These are phyloP conservation scores for Notamacropus eugenii DNA, from an alignment of 2,797 vertebrate genomes.

Conservation along the genomic window DNA sequence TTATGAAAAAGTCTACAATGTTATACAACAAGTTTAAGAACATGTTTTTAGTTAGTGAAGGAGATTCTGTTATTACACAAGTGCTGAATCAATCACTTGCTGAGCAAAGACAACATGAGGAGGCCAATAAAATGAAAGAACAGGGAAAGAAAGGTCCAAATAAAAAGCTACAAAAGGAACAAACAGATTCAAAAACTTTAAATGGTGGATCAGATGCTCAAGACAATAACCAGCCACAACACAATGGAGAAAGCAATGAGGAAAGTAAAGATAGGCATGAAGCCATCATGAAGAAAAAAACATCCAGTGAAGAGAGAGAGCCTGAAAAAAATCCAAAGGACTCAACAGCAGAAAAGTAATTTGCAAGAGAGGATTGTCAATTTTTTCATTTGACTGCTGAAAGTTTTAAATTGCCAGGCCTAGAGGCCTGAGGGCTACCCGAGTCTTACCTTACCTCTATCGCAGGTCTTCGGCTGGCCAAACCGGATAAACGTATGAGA, in stretches of 20 bases:
- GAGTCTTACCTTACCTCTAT: no score
- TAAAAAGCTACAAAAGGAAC: conserved; percentile 93
- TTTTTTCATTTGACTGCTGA: conserved; percentile 82
- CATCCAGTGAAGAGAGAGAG: conserved; percentile 81
- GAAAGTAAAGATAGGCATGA: conserved; percentile 87
- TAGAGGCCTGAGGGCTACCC: no score
- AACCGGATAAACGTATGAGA: no score
- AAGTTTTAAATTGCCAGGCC: conserved; percentile 85
- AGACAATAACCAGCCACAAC: conserved; percentile 86
- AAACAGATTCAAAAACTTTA: conserved; percentile 88
- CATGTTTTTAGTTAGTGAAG: conserved; percentile 98
- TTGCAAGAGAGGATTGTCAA: conserved; percentile 78
- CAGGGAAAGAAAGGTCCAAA: conserved; percentile 92
- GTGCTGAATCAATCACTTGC: conserved; percentile 97
- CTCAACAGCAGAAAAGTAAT: conserved; percentile 84
- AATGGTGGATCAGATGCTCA: conserved; percentile 90
- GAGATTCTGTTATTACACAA: conserved; percentile 95
- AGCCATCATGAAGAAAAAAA: conserved; percentile 84
- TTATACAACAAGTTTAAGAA: conserved; percentile 98
- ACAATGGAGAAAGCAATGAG: conserved; percentile 87
- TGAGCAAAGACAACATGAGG: conserved; percentile 96
- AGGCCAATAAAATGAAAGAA: conserved; percentile 91
- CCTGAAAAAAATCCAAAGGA: conserved; percentile 82
- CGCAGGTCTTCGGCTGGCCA: no score
- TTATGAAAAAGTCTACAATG: conserved; percentile 99